A percentile compares a stretch with the other conserved stretches of the same genome.
Conservation (phyloP, 2,888 invertebrate species). For the Arctia plantaginis region DNA sequence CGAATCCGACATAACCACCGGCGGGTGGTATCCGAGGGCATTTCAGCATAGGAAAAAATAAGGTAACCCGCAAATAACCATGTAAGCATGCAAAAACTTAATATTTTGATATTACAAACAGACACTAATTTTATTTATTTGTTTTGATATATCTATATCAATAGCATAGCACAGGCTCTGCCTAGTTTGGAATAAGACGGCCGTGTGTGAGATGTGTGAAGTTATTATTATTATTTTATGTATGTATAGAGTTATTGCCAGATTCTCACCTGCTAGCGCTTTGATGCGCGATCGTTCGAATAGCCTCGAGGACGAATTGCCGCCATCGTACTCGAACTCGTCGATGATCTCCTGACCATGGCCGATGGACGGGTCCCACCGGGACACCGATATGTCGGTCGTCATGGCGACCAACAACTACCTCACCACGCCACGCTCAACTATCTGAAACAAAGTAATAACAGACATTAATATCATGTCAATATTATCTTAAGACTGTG, state of each 20-base stretch:
- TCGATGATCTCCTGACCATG: conserved; percentile 97
- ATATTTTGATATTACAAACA: too few relatives aligned
- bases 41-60: too few relatives aligned
- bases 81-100: too few relatives aligned
- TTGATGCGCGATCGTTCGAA: conserved; percentile 99
- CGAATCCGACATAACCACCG: too few relatives aligned
- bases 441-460: conserved; percentile 65
- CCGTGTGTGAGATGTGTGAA: too few relatives aligned
- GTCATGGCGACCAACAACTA: conserved; percentile 90
- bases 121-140: too few relatives aligned
- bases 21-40: too few relatives aligned
- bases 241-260: background rate
- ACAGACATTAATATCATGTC: background rate
- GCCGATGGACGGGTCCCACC: conserved; percentile 97
- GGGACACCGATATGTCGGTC: conserved; percentile 98
- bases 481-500: background rate
- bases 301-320: conserved; percentile 98
- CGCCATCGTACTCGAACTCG: conserved; percentile 99
- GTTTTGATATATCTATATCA: too few relatives aligned
- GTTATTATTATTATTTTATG: too few relatives aligned
- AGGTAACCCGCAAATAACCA: too few relatives aligned
- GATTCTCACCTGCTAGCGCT: conserved; percentile 93
- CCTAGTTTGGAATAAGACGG: too few relatives aligned
- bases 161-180: too few relatives aligned
- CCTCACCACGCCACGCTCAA: conserved; percentile 82